Base-by-base conservation (phyloP, 2,888 invertebrate species). In the Dryobota labecula region DNA sequence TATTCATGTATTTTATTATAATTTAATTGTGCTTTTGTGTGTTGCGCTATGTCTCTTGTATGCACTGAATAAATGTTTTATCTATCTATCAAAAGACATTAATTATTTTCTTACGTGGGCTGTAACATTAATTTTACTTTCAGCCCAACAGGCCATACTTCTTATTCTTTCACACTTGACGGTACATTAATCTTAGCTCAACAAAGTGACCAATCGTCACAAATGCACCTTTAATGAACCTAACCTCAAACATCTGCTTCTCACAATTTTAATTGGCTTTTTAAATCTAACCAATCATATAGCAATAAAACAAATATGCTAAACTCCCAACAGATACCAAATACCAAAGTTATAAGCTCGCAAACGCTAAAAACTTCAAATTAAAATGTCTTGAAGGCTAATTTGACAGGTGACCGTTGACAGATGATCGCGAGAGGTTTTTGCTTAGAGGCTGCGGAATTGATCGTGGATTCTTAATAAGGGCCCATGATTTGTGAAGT, bases 331-430 rank as follows among this genome's bases (percentile, higher is more conserved):
- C 69, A 66, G 65, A 80, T 65, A 53, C 70, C 70, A 78, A 77
- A 85, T 86, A 78, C 79, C 82, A 80, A 72, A 82, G 67, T 78
- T 78, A 85, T 84, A 76, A 82, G 82, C 84, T 84, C 81, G 80
- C 75, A 76, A 75, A 77, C 60, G 61, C 76, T 85, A 84, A 89
- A 89, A 89, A 86, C 84, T 69, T 81, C 82, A 83, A 90, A 92
- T 93, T 92, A 91, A 92, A 91, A 93, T 92, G 87, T 88, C 86
- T 81, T 84, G 73, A 84, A 86, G 84, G 76, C 86, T 84, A 63
- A 84, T 86, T 84, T 91, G 92, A 91, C 93, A 93, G 93, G 90
- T 93, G 93, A 87, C 84, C 70, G 78, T 86, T 91, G 91, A 93
- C 92, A 90, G 90, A 92, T 91, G 91, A 92, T 76, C 64, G 74